Base-by-base conservation (phyloP, 2,797 vertebrate species). In the Pristis pectinata region DNA sequence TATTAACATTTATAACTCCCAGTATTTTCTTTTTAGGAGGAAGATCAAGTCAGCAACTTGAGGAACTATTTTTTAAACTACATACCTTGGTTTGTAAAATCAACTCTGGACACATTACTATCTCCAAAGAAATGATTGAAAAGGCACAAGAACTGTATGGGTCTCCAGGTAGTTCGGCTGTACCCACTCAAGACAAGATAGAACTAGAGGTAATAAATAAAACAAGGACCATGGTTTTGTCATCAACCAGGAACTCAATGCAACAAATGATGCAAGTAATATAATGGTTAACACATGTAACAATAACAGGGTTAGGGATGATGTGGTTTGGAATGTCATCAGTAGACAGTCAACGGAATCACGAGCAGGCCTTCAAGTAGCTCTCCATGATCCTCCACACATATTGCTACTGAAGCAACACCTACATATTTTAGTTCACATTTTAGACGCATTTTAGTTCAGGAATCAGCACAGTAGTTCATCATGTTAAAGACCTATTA, bases 1-100 rank as follows among this genome's bases (percentile, higher is more conserved):
- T 13, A 13, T 30, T 53, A 53, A 89, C 15, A 19, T 61, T 67
- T 67, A n/a, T 74, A 76, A 94, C 34, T 76, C 49, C 30, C 30
- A 19, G 34, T 74, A 24, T 76, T 76, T 94, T 30, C 30, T 76
- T 53, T 74, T 74, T 24, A 74, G 92, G 70, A 56, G 70, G 49
- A 1, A 27, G 30, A 19, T 17, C 27, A 0, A 94, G 96, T 96
- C 95, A 95, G 41, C 96, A 96, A 89, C 96, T 95, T 74, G 0
- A 53, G 0, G 95, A 96, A 11, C 53, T 97, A 3, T 95, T 97
- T 95, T 95, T 96, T 95, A 49, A 95, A 72, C 82, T 97, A 85
- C 95, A 96, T 2, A 82, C 11, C 9, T 76, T 96, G 19, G 95
- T 97, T 27, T 95, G 94, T 93, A 95, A 74, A 0, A 0, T 91